Base-by-base conservation (phyloP, 2,113 vertebrate species). In the Sporophila hypoxantha region DNA sequence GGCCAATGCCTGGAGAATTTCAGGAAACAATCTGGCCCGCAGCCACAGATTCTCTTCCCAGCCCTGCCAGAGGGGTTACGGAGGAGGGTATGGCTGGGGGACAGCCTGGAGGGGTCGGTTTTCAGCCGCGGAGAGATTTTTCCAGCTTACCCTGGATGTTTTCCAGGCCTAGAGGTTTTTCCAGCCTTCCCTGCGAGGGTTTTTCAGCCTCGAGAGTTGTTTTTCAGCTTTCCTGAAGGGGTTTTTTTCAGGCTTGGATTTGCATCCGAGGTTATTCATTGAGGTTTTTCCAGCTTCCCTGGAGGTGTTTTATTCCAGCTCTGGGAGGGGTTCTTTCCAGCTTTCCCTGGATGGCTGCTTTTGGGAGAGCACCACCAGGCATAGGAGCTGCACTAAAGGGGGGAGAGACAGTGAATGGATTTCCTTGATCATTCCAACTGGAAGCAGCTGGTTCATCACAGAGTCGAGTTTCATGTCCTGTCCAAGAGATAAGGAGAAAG, bases 1-100 rank as follows among this genome's bases (percentile, higher is more conserved):
- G 8, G 6, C 23, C 82, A 53, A 32, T 42, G 34, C 39, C 53
- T 0, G 14, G 56, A 66, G 75, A 37, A n/a, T 46, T 87, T 10
- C 36, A 16, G 52, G 37, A 66, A 85, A 46, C 7, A 6, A 67
- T 17, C 42, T 3, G 5, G 12, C 21, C 10, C 0, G 17, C n/a
- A 76, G 55, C 10, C 50, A 26, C 29, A 4, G 10, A 44, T 16
- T 16, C 56, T 41, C 19, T 65, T 88, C 34, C 69, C 47, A 53
- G 9, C 22, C 17, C 20, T 7, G 47, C 39, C 39, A 66, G 3
- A 4, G 4, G 66, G 39, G 19, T 20, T 16, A n/a, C 17, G n/a
- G 52, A n/a, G 65, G 27, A 65, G 76, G 59, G 6, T 20, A 2
- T 0, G 0, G 32, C 11, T 37, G 17, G 32, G 19, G 13, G 9